phyloP scores from a whole-genome alignment of 2,888 invertebrate species.

The Congeria kusceri region DNA sequence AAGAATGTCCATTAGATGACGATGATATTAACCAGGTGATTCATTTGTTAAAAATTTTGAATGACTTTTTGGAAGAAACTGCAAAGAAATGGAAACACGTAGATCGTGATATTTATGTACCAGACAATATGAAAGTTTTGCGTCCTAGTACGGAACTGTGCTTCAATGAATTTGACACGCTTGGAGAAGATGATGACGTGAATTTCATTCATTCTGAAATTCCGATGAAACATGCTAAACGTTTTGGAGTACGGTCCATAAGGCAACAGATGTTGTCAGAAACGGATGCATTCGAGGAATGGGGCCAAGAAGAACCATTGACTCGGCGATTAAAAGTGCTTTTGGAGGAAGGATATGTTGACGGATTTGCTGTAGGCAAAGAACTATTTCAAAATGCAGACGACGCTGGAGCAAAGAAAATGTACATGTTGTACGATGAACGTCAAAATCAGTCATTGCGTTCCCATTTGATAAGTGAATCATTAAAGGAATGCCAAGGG shows the following conservation, averaged over 20 bases:
- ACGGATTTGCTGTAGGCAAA: conserved; percentile 81
- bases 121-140: not conserved
- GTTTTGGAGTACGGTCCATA: conserved; percentile 74
- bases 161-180: not conserved
- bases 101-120: not conserved
- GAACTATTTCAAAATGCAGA: conserved; percentile 82
- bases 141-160: conserved; percentile 1
- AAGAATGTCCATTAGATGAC: too few relatives aligned
- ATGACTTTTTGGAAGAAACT: too few relatives aligned
- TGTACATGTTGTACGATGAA: conserved; percentile 80
- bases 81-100: too few relatives aligned
- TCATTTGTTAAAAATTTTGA: too few relatives aligned
- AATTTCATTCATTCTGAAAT: conserved; percentile 68
- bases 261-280: conserved; percentile 72
- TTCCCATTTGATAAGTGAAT: conserved; percentile 73
- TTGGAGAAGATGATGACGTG: too few relatives aligned
- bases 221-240: conserved; percentile 70
- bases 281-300: conserved; percentile 66
- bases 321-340: conserved; percentile 73
- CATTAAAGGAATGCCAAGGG: conserved; percentile 81
- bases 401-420: conserved; percentile 77
- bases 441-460: conserved; percentile 72
- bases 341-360: conserved; percentile 75
- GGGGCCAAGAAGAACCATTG: conserved; percentile 79
- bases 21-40: too few relatives aligned